These are phyloP conservation scores for Epinephelus fuscoguttatus DNA, from an alignment of 2,113 vertebrate species.

Conservation along the genomic window DNA sequence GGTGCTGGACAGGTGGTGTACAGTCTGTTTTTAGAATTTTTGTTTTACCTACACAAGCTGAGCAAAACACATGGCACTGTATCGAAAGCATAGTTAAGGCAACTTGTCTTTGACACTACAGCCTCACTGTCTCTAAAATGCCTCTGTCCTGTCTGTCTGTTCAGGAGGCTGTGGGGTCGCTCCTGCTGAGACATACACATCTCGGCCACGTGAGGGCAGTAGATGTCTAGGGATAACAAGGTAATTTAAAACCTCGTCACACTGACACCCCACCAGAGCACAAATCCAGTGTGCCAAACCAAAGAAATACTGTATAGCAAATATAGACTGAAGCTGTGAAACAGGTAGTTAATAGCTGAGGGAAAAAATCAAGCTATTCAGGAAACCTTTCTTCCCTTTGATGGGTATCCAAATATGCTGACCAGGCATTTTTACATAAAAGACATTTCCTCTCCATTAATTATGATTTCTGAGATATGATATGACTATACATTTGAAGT, in stretches of 20 bases:
- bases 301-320: conserved; percentile 45
- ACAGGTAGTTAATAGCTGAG: conserved; percentile 5
- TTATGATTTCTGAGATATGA: conserved; percentile 44
- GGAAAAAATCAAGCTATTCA: conserved; percentile 22
- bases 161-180: no score
- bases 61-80: background rate
- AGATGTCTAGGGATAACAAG: conserved; percentile 39
- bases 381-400: conserved; percentile 17
- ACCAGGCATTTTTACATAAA: conserved; percentile 30
- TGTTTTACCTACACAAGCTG: background rate
- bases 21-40: background rate
- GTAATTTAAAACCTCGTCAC: background rate
- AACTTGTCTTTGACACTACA: background rate
- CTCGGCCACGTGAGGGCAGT: conserved; percentile 78
- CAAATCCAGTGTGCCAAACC: conserved; percentile 25
- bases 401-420: conserved; percentile 57
- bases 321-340: conserved; percentile 42
- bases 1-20: no score
- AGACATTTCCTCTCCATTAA: conserved; percentile 39
- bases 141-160: background rate
- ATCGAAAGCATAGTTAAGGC: background rate
- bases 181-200: background rate
- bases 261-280: conserved; percentile 19
- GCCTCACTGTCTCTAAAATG: background rate
- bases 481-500: conserved; percentile 8